These are phyloP conservation scores for Meleagris gallopavo DNA, from an alignment of 2,113 vertebrate species.

Conservation along the genomic window DNA sequence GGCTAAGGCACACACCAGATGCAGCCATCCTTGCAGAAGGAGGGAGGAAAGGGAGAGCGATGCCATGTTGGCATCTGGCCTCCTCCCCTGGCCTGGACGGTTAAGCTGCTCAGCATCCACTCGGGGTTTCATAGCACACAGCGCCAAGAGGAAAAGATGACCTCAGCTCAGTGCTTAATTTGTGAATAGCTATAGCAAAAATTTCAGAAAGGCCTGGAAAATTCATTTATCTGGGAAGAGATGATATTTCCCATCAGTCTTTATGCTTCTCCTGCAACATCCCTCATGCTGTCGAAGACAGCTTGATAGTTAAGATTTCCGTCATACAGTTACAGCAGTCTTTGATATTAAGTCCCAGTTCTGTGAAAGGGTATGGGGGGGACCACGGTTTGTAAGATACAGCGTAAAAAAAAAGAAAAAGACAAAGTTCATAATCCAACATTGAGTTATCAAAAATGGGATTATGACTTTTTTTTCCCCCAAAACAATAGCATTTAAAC, in stretches of 20 bases:
- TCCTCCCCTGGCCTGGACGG: neutral
- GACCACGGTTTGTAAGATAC: neutral
- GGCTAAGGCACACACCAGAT: neutral
- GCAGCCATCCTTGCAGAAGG: neutral
- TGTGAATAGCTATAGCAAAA: neutral
- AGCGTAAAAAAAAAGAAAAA: neutral
- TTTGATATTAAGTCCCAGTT: neutral
- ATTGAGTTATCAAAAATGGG: neutral
- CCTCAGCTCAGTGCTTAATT: neutral
- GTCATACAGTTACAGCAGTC: conserved; percentile 32
- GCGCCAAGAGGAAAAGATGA: neutral
- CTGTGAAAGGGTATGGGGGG: neutral
- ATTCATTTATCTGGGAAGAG: conserved; percentile 13
- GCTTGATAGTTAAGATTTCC: neutral
- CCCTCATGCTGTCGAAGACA: neutral
- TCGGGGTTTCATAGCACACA: neutral
- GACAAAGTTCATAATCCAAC: conserved; percentile 44
- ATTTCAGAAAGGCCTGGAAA: neutral
- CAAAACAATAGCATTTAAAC: neutral
- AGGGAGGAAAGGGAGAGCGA: neutral
- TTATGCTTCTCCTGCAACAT: neutral
- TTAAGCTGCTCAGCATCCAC: neutral
- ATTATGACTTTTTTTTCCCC: conserved; percentile 12
- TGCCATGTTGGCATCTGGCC: neutral
- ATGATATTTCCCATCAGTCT: neutral